A percentile compares a stretch with the other conserved stretches of the same genome.
These are phyloP conservation scores for Picus viridis DNA, from an alignment of 2,797 vertebrate genomes.

Conservation along the genomic window DNA sequence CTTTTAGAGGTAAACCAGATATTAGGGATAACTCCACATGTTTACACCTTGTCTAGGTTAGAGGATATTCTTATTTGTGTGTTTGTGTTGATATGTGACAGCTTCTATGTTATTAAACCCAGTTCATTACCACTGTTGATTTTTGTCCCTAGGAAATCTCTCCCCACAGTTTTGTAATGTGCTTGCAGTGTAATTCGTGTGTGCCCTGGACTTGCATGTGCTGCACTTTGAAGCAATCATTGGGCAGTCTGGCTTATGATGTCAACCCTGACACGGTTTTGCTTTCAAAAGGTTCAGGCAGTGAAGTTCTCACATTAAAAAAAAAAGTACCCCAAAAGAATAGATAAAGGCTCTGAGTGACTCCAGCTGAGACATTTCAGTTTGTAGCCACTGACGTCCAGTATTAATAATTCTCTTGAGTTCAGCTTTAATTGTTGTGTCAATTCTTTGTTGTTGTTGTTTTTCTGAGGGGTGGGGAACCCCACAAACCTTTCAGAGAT, in stretches of 20 bases:
- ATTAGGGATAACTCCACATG: too few species aligned
- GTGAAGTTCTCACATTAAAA: not conserved
- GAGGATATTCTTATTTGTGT: not conserved
- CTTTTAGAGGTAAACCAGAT: not conserved
- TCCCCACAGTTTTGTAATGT: not conserved
- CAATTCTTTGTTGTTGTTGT: not conserved
- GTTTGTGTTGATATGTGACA: not conserved
- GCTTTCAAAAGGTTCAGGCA: not conserved
- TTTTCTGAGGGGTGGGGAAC: not conserved
- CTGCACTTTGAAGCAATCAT: accelerated
- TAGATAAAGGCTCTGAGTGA: not conserved
- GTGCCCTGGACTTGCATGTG: accelerated
- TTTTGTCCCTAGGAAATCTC: not conserved
- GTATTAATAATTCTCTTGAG: not conserved
- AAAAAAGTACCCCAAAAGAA: too few species aligned
- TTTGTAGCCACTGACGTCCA: not conserved
- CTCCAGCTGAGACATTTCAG: not conserved
- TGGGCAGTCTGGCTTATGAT: accelerated
- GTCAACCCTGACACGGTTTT: not conserved
- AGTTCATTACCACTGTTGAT: not conserved
- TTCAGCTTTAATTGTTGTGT: not conserved
- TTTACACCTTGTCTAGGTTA: not conserved
- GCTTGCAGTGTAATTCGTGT: not conserved
- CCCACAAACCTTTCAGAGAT: not conserved
- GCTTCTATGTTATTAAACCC: not conserved